These are phyloP conservation scores for Climacteris rufus DNA, from an alignment of 2,113 vertebrate genomes.

Conservation along the genomic window DNA sequence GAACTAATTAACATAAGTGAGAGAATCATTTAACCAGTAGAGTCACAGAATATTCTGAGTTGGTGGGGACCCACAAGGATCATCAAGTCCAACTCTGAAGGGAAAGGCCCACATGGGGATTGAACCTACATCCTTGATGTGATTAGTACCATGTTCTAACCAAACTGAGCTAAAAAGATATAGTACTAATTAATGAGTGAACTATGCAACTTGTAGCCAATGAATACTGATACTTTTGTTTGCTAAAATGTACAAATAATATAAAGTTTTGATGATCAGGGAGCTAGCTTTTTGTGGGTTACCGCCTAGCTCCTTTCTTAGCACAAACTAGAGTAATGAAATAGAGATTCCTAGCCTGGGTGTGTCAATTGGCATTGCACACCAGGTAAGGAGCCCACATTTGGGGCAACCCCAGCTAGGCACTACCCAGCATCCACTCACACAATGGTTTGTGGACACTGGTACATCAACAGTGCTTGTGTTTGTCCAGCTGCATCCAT, in stretches of 20 bases:
- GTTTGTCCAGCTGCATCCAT: neutral
- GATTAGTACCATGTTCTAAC: neutral
- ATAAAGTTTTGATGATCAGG: neutral
- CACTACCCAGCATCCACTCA: neutral
- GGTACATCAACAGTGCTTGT: rapidly evolving
- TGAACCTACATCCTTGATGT: neutral
- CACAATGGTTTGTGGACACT: rapidly evolving
- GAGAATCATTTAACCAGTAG: neutral
- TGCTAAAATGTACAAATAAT: neutral
- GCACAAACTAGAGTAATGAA: neutral
- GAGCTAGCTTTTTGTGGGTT: neutral
- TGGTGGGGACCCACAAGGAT: neutral
- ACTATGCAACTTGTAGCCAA: neutral
- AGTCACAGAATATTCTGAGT: neutral
- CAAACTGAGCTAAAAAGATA: neutral
- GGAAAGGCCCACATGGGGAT: neutral
- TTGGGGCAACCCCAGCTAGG: neutral
- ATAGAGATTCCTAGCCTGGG: neutral
- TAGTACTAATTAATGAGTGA: neutral
- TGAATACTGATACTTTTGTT: neutral
- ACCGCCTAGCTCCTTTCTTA: neutral
- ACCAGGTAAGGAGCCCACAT: neutral
- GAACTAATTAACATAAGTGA: neutral
- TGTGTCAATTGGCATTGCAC: neutral
- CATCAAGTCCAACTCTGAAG: neutral